phyloP scores from a whole-genome alignment of 2,113 vertebrate genomes.

The Gobio gobio region DNA sequence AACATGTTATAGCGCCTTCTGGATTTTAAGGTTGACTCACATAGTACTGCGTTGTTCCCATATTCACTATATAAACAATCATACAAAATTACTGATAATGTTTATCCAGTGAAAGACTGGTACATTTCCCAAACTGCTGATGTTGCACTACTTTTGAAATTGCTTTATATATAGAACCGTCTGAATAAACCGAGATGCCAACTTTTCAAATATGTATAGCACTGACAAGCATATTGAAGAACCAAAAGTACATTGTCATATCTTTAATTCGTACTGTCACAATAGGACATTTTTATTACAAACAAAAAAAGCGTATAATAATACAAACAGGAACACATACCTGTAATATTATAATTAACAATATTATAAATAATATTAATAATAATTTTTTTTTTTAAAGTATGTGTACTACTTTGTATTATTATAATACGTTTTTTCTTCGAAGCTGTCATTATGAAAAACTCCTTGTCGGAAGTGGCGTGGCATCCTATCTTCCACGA shows the following conservation, averaged over 20 bases:
- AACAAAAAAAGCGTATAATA: neutral
- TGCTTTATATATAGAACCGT: neutral
- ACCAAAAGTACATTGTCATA: neutral
- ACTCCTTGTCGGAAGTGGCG: conserved; percentile 63
- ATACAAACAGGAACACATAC: no score
- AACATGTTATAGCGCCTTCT: neutral
- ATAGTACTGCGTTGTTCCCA: neutral
- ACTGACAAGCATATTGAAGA: neutral
- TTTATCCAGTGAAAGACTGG: neutral
- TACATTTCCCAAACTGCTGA: neutral
- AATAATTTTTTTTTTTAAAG: neutral
- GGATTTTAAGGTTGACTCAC: neutral
- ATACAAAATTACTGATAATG: neutral
- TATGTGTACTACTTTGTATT: no score
- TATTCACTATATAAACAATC: neutral
- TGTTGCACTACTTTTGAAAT: neutral
- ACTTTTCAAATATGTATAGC: neutral
- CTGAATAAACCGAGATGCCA: neutral
- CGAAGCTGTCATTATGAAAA: neutral
- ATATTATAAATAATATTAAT: neutral
- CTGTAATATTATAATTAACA: neutral
- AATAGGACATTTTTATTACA: neutral
- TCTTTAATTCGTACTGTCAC: neutral
- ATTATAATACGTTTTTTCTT: neutral
- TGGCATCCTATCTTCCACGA: conserved; percentile 71